These are phyloP conservation scores for Eleginops maclovinus DNA, from an alignment of 2,113 vertebrate genomes.

Conservation along the genomic window DNA sequence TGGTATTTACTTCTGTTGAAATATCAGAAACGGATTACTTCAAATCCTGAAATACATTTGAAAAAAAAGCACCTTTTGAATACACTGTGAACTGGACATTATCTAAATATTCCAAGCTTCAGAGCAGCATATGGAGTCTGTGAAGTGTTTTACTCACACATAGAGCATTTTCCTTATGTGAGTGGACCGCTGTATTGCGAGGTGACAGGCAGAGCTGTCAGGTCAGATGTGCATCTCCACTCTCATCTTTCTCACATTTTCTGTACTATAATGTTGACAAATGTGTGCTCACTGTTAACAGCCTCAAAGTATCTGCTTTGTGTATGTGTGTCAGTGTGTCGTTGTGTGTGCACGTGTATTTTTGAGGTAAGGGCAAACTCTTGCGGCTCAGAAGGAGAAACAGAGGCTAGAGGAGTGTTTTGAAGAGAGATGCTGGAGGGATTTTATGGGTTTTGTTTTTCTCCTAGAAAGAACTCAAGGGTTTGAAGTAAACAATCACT, in stretches of 20 bases:
- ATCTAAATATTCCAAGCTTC: neutral
- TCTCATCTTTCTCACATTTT: slow-evolving; percentile 14
- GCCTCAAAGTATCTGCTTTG: slow-evolving; percentile 24
- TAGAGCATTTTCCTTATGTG: slow-evolving; percentile 14
- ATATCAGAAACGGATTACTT: neutral
- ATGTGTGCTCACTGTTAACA: neutral
- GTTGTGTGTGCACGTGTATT: neutral
- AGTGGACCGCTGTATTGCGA: slow-evolving; percentile 51
- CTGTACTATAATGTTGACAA: slow-evolving; percentile 26
- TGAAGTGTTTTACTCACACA: slow-evolving; percentile 8
- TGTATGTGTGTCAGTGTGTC: slow-evolving; percentile 13
- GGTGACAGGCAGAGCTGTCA: slow-evolving; percentile 66
- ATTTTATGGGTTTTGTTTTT: slow-evolving; percentile 51
- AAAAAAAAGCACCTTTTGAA: too few relatives aligned
- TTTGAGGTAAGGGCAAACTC: slow-evolving; percentile 25
- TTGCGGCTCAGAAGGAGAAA: slow-evolving; percentile 14
- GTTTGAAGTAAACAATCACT: slow-evolving; percentile 49
- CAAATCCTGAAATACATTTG: neutral
- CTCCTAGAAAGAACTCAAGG: slow-evolving; percentile 27
- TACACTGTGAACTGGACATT: neutral
- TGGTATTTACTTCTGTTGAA: neutral
- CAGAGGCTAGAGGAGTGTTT: slow-evolving; percentile 13
- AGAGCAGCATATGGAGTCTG: neutral
- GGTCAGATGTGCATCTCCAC: slow-evolving; percentile 46
- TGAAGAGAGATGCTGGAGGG: slow-evolving; percentile 41